phyloP scores from a whole-genome alignment of 2,797 vertebrate species.

The Chloroceryle amazona region DNA sequence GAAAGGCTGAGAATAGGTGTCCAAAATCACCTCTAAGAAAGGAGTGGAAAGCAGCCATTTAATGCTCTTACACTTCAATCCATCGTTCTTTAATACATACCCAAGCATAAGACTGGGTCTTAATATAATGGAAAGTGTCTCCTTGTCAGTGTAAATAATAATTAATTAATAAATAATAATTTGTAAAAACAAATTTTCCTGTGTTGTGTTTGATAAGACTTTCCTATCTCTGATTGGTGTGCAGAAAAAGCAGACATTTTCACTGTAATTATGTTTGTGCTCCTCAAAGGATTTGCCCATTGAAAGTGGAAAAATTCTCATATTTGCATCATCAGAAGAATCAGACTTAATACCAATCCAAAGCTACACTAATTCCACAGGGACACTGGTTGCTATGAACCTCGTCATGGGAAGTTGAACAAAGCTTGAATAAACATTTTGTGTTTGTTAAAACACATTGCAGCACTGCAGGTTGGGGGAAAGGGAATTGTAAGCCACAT shows the following conservation, averaged over 20 bases:
- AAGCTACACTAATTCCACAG: neutral
- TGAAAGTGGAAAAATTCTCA: neutral
- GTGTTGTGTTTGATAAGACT: neutral
- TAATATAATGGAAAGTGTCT: neutral
- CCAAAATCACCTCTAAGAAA: neutral
- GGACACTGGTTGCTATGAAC: neutral
- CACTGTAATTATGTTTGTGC: neutral
- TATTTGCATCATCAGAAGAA: neutral
- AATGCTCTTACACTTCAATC: neutral
- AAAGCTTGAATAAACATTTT: neutral
- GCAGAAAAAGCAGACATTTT: neutral
- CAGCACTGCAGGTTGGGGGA: neutral
- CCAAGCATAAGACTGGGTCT: neutral
- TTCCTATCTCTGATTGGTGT: neutral
- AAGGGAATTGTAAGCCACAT: neutral
- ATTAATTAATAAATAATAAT: neutral
- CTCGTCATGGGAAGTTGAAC: neutral
- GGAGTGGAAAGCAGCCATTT: neutral
- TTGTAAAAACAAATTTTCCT: neutral
- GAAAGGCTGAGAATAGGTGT: neutral
- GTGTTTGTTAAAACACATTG: neutral
- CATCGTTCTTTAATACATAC: neutral
- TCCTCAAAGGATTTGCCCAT: neutral
- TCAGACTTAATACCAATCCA: neutral
- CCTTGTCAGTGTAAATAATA: neutral